Evolutionary conservation across 2,888 invertebrate species (phyloP).

Genomic region (Gortyna flavago): DNA sequence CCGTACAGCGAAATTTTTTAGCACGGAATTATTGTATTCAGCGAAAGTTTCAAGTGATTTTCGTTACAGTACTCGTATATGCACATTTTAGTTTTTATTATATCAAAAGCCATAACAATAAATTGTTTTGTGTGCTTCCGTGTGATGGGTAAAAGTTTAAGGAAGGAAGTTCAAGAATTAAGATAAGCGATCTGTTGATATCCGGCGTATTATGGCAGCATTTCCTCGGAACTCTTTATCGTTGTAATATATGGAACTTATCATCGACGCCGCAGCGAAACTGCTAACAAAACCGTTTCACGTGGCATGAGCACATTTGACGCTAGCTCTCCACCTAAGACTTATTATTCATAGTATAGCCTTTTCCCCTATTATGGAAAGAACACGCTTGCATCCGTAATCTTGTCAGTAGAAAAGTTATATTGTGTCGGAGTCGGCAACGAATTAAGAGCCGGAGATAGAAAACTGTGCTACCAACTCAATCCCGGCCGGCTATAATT

Average conservation of each 20-base stretch:
- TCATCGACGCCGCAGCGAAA: conserved; percentile 4
- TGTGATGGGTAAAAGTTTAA: conserved; percentile 6
- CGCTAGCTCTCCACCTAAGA: conserved; percentile 43
- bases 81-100: background rate
- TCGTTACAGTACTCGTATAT: background rate
- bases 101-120: conserved; percentile 25
- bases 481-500: conserved; percentile 54
- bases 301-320: background rate
- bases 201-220: conserved; percentile 21
- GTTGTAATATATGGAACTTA: conserved; percentile 11
- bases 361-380: conserved; percentile 25
- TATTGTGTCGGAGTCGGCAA: conserved; percentile 50
- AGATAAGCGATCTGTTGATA: conserved; percentile 37
- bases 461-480: conserved; percentile 57
- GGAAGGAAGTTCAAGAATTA: conserved; percentile 27
- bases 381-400: conserved; percentile 56
- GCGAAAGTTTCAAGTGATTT: background rate
- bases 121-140: conserved; percentile 26
- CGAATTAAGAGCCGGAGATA: conserved; percentile 62
- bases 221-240: conserved; percentile 7
- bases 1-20: background rate
- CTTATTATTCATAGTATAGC: conserved; percentile 55
- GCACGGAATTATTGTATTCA: background rate
- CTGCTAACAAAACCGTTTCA: background rate
- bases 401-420: conserved; percentile 62